These are phyloP conservation scores for Hydropsyche tenuis DNA, from an alignment of 1,140 invertebrate genomes.

Conservation along the genomic window DNA sequence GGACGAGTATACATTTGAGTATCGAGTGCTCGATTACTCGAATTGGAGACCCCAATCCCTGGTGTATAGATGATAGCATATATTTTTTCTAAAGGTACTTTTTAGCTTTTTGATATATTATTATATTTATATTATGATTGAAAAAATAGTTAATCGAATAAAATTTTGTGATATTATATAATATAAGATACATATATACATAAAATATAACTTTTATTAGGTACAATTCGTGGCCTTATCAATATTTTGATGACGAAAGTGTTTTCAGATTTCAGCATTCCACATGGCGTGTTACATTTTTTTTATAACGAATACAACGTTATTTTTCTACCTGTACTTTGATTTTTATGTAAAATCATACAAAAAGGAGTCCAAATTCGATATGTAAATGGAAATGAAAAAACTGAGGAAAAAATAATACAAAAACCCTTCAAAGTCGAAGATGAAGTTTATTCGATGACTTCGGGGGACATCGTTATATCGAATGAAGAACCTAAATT, in stretches of 20 bases:
- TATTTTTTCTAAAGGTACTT: no score
- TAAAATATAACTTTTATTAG: conserved; percentile 55
- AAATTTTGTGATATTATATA: no score
- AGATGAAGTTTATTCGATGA: conserved; percentile 29
- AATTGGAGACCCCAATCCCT: no score
- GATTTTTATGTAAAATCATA: conserved; percentile 89
- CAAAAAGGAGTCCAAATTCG: conserved; percentile 51
- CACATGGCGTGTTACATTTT: conserved; percentile 67
- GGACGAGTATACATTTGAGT: no score
- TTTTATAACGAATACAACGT: conserved; percentile 73
- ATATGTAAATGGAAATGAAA: background rate
- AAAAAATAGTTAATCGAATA: no score
- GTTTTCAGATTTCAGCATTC: conserved; percentile 78
- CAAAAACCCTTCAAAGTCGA: background rate
- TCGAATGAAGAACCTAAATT: conserved; percentile 30
- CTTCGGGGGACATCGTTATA: conserved; percentile 38
- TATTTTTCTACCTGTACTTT: conserved; percentile 83
- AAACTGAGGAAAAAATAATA: conserved; percentile 32
- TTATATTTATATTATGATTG: no score
- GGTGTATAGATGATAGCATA: no score
- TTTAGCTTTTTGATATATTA: no score
- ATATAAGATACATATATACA: no score
- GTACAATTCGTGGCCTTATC: conserved; percentile 79
- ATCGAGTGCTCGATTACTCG: no score
- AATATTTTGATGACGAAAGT: conserved; percentile 71